Conservation (phyloP, 1,140 invertebrate genomes). For the Cydia splendana region DNA sequence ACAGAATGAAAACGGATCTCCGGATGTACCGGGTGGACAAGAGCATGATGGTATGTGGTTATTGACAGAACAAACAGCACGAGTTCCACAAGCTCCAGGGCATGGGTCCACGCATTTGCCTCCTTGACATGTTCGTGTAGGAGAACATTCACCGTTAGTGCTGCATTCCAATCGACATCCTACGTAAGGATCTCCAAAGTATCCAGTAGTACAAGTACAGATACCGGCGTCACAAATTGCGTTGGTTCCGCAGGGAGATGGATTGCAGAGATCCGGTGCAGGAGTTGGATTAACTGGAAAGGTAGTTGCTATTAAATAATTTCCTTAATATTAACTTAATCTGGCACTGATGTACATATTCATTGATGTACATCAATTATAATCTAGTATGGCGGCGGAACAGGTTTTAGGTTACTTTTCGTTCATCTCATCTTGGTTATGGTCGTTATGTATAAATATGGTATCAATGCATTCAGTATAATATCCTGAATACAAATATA, state of each 20-base stretch:
- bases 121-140: constrained; percentile 85
- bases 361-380: no score
- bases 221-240: constrained; percentile 83
- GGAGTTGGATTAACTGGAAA: constrained; percentile 76
- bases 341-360: no score
- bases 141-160: constrained; percentile 83
- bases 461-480: no score
- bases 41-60: constrained; percentile 88
- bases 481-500: no score
- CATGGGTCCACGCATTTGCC: constrained; percentile 90
- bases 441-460: no score
- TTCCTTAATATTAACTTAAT: background rate
- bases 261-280: constrained; percentile 83
- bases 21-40: constrained; percentile 84
- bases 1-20: constrained; percentile 87
- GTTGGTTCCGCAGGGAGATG: constrained; percentile 88
- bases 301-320: constrained; percentile 51
- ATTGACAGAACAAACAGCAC: constrained; percentile 84
- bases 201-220: constrained; percentile 83
- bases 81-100: constrained; percentile 84
- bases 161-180: constrained; percentile 85
- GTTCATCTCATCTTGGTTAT: no score
- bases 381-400: no score
- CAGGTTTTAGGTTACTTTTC: no score
- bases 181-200: constrained; percentile 83